phyloP scores from a whole-genome alignment of 2,797 vertebrate species.

The Esox lucius region DNA sequence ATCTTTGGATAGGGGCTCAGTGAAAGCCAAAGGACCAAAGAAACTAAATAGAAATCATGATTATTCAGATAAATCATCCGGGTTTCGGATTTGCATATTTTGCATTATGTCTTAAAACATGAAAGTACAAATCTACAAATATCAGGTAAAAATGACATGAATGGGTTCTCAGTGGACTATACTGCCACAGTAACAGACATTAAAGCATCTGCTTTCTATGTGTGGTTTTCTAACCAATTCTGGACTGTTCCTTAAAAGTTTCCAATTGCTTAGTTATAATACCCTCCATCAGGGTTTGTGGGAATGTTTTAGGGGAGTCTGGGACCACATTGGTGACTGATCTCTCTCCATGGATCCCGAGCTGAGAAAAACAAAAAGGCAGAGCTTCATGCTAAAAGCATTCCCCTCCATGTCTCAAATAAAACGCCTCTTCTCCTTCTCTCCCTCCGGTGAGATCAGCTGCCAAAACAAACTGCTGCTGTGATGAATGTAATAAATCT shows the following conservation, averaged over 20 bases:
- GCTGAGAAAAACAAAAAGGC: slow-evolving; percentile 51
- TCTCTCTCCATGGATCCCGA: slow-evolving; percentile 51
- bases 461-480: slow-evolving; percentile 76
- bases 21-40: too few species aligned
- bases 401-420: slow-evolving; percentile 49
- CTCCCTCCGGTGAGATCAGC: slow-evolving; percentile 61
- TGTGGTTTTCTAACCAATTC: slow-evolving; percentile 34
- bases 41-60: too few species aligned
- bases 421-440: slow-evolving; percentile 39
- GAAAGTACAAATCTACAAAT: too few species aligned
- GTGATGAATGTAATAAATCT: slow-evolving; percentile 75
- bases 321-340: slow-evolving; percentile 43
- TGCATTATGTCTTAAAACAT: neutral
- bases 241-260: slow-evolving; percentile 34
- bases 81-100: too few species aligned
- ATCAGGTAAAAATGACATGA: neutral
- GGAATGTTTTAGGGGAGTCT: slow-evolving; percentile 42
- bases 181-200: slow-evolving; percentile 34
- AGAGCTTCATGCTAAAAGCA: slow-evolving; percentile 53
- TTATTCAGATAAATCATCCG: too few species aligned
- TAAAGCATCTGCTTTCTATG: slow-evolving; percentile 34
- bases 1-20: neutral
- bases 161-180: slow-evolving; percentile 23
- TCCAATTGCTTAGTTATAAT: slow-evolving; percentile 43
- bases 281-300: slow-evolving; percentile 48